These are phyloP conservation scores for Poicephalus gulielmi DNA, from an alignment of 2,113 vertebrate genomes.

Conservation along the genomic window DNA sequence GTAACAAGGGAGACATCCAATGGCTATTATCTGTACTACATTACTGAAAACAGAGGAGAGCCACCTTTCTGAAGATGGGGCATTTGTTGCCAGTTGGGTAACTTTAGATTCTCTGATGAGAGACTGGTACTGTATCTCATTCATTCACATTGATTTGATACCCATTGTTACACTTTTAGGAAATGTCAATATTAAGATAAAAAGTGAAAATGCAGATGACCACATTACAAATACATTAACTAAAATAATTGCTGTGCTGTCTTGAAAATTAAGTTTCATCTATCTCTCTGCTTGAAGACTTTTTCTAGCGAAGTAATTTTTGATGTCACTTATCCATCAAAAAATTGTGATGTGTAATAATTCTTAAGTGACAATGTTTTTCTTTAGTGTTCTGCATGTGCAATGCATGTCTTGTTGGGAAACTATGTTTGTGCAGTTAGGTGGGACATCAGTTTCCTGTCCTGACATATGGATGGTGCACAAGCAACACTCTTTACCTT, in stretches of 20 bases:
- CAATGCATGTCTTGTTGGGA: neutral
- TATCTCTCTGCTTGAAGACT: neutral
- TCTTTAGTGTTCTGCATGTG: neutral
- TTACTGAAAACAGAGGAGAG: neutral
- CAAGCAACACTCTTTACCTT: neutral
- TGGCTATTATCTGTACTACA: slow-evolving; percentile 25
- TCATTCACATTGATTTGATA: neutral
- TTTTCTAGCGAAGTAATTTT: neutral
- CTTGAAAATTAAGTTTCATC: neutral
- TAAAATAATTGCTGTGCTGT: neutral
- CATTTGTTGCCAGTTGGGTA: neutral
- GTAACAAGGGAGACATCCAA: slow-evolving; percentile 57
- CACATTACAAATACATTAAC: neutral
- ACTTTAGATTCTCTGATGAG: neutral
- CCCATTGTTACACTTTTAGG: neutral
- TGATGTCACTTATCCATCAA: neutral
- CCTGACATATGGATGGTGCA: neutral
- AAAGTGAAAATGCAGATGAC: neutral
- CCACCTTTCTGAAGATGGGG: neutral
- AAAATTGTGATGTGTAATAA: neutral
- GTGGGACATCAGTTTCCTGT: neutral
- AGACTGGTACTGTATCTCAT: neutral
- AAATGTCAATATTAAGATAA: neutral
- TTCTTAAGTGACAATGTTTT: neutral
- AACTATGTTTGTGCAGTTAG: neutral